Evolutionary conservation across 2,888 invertebrate genomes (phyloP).

Genomic region (Leptinotarsa tumamoca): DNA sequence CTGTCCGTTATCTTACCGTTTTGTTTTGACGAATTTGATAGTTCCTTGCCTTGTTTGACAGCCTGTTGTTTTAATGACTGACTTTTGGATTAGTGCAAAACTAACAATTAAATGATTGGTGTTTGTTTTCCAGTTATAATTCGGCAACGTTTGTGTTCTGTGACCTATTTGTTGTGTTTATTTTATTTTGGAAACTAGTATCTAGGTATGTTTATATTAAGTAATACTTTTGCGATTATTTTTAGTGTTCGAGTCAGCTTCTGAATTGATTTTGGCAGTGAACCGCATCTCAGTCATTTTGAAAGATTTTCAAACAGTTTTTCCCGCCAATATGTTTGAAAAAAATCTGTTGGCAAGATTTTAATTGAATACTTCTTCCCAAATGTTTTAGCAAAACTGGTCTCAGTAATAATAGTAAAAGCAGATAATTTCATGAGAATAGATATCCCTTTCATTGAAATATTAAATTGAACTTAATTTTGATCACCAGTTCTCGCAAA

Average conservation of each 20-base stretch:
- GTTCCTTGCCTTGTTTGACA: constrained; percentile 33
- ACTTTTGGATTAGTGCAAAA: constrained; percentile 1
- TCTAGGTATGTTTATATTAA: constrained; percentile 33
- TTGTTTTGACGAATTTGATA: constrained; percentile 35
- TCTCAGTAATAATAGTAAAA: too few relatives aligned
- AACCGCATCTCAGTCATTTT: not conserved
- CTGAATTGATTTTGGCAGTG: constrained; percentile 1
- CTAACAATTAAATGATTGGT: not conserved
- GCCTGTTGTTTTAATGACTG: constrained; percentile 23
- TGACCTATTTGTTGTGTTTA: constrained; percentile 38
- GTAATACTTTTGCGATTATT: constrained; percentile 32
- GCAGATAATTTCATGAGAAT: too few relatives aligned
- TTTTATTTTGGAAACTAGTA: constrained; percentile 38
- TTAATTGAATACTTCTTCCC: too few relatives aligned
- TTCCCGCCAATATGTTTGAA: not conserved
- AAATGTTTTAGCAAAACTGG: too few relatives aligned
- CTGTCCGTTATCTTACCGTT: constrained; percentile 34
- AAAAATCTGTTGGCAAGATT: not conserved
- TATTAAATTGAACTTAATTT: too few relatives aligned
- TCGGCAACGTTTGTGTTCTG: constrained; percentile 2
- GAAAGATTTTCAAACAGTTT: not conserved
- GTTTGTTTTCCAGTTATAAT: constrained; percentile 5
- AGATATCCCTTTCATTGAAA: too few relatives aligned
- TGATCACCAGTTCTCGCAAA: too few relatives aligned
- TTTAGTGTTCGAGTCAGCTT: not conserved